Evolutionary conservation across 1,140 invertebrate species (phyloP).

Genomic region (Solenopsis fugax): DNA sequence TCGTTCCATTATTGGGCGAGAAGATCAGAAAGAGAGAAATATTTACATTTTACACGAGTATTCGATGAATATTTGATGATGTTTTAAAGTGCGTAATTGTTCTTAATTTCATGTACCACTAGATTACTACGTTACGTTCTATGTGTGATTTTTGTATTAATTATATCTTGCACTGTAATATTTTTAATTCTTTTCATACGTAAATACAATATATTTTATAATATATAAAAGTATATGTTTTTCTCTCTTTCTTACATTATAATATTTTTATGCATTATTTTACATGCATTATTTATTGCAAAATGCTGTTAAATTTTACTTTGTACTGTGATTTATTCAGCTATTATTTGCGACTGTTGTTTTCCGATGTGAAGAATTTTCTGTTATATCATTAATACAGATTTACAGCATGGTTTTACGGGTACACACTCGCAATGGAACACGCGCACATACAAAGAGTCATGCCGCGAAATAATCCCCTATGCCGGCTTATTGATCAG

Average conservation of each 20-base stretch:
- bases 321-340: not conserved
- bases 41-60: slow-evolving; percentile 46
- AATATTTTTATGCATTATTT: not conserved
- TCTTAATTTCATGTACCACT: not conserved
- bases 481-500: slow-evolving; percentile 86
- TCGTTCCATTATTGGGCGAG: slow-evolving; percentile 38
- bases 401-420: not conserved
- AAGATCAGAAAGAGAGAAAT: slow-evolving; percentile 38
- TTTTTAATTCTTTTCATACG: not conserved
- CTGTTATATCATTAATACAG: not conserved
- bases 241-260: not conserved
- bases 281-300: slow-evolving; percentile 3
- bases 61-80: slow-evolving; percentile 10
- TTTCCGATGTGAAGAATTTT: not conserved
- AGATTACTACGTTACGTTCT: not conserved
- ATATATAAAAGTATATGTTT: no score
- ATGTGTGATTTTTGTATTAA: not conserved
- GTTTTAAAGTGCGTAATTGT: not conserved
- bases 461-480: slow-evolving; percentile 81
- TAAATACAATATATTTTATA: slow-evolving; percentile 4
- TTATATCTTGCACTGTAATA: not conserved
- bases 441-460: slow-evolving; percentile 61
- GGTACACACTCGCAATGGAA: not conserved
- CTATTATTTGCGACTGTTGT: not conserved
- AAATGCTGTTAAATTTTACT: not conserved